Evolutionary conservation across 2,797 vertebrate species (phyloP).

Genomic region (Pangasius mekongensis): DNA sequence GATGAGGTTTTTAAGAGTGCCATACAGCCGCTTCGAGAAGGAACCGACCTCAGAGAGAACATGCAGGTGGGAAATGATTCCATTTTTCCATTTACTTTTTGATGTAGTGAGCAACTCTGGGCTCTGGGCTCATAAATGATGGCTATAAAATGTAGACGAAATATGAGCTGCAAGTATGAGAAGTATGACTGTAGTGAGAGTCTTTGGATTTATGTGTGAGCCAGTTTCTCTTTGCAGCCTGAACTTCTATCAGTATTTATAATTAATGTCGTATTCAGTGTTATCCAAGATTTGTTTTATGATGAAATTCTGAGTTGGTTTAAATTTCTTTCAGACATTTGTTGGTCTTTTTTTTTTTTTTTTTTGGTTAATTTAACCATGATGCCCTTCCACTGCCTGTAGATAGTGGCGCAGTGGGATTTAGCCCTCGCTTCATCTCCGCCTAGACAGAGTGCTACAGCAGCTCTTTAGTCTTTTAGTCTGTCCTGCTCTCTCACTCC

Average conservation of each 20-base stretch:
- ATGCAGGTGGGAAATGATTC: constrained; percentile 86
- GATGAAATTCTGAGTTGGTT: background rate
- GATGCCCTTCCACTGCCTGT: background rate
- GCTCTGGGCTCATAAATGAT: background rate
- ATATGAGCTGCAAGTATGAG: background rate
- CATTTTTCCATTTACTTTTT: background rate
- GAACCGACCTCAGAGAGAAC: constrained; percentile 96
- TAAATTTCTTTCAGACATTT: background rate
- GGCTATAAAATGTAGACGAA: background rate
- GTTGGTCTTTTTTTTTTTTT: background rate
- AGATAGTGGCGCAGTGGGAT: background rate
- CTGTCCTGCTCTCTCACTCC: background rate
- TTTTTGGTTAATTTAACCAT: background rate
- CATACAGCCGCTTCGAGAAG: constrained; percentile 88
- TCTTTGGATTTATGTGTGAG: constrained; percentile 2
- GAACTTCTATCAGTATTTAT: background rate
- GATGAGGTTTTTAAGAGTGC: constrained; percentile 98
- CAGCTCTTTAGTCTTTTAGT: background rate
- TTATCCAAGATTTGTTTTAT: background rate
- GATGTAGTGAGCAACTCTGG: background rate
- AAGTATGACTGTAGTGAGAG: background rate
- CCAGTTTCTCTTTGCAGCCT: background rate
- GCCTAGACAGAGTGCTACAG: background rate
- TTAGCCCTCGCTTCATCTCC: background rate
- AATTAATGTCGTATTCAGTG: background rate